A percentile compares a stretch with the other conserved stretches of the same genome.
phyloP scores from a whole-genome alignment of 1,140 invertebrate genomes.

The Cephus cinctus region DNA sequence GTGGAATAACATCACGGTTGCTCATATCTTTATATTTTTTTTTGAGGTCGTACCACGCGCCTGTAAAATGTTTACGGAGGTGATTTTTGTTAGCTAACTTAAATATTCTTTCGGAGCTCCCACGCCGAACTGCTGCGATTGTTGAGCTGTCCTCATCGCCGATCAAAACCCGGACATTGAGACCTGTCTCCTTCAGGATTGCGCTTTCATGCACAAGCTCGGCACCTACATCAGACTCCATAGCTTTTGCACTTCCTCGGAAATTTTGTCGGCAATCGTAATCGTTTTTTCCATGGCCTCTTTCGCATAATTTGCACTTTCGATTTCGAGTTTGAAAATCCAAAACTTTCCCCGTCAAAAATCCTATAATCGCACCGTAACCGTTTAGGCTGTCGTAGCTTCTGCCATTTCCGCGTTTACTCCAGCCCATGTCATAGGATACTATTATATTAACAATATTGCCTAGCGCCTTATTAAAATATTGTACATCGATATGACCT shows the following conservation, averaged over 20 bases:
- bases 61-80: constrained; percentile 3
- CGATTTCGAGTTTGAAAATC: neutral
- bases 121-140: constrained; percentile 11
- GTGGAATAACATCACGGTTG: neutral
- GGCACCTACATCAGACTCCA: neutral
- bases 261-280: neutral
- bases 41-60: neutral
- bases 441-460: neutral
- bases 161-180: neutral
- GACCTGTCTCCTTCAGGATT: too few relatives aligned
- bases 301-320: neutral
- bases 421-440: constrained; percentile 5
- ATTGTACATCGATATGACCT: neutral
- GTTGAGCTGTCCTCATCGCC: constrained; percentile 8
- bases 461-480: neutral
- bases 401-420: neutral
- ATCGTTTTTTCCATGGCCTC: neutral
- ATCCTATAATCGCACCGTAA: neutral
- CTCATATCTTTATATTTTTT: constrained; percentile 3
- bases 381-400: neutral
- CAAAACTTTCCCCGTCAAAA: neutral
- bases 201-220: neutral
- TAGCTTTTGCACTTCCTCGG: neutral
- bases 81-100: constrained; percentile 17
- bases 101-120: constrained; percentile 1